Evolutionary conservation across 2,113 vertebrate species (phyloP), one percentile per base, ranked within the genome.

Genomic region (Meriones unguiculatus): DNA sequence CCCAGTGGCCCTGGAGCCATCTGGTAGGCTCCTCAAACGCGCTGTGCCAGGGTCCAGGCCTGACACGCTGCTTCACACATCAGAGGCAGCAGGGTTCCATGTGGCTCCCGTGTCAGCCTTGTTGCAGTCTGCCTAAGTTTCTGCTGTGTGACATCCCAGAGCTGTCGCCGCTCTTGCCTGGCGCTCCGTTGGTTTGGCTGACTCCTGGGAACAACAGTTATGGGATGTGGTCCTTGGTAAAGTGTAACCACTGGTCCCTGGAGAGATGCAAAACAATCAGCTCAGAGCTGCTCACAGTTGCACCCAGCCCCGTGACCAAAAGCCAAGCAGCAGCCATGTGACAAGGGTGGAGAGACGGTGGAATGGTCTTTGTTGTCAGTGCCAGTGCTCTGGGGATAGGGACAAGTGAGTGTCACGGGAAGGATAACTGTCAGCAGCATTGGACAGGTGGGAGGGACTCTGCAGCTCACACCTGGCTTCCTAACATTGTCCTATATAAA

Each of bases 31-130:
- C 77, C 70, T 52, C 6, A 0, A 10, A 75, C 62, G 94, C 77
- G 18, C 3, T 11, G 3, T 62, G 52, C 78, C 25, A 54, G 46
- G 0, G 1, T 46, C 70, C 52, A 17, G 32, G 14, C 65, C 73
- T 0, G 0, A n/a, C 57, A 13, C 3, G 11, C 18, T 9, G 32
- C 15, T n/a, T 52, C 38, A 22, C 57, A 67, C 32, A 8, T 28
- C 30, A 50, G 32, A 69, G 11, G 10, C 28, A 70, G 17, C 30
- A 7, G 25, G 10, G 86, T 2, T 46, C 67, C 75, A 73, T 62
- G 32, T 90, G 89, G 65, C 67, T 54, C 84, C 57, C 76, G 78
- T 50, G 75, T 14, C 28, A 28, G 50, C 54, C n/a, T 77, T 4
- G 0, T 9, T 2, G 25, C 8, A 41, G 18, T 69, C 64, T 59